Conservation (phyloP, 2,797 vertebrate species). For the Danio kyathit region DNA sequence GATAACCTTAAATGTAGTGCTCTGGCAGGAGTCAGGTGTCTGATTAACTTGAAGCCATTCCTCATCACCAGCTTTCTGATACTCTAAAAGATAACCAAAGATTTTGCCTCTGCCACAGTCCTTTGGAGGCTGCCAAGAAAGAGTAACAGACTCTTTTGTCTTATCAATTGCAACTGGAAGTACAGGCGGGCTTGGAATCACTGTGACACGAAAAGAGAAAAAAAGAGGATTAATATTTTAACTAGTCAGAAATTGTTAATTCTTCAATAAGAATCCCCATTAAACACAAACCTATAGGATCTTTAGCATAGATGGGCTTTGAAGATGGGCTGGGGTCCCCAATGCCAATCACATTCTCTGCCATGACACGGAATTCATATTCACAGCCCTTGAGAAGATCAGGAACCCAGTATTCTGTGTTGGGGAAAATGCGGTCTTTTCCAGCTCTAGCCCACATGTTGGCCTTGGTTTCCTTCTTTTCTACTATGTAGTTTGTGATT, state of each 20-base stretch:
- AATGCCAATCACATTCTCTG: constrained; percentile 93
- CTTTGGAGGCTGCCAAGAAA: constrained; percentile 92
- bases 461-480: constrained; percentile 97
- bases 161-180: constrained; percentile 88
- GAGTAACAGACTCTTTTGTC: constrained; percentile 91
- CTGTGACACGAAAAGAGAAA: constrained; percentile 73
- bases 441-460: constrained; percentile 91
- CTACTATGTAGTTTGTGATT: constrained; percentile 94
- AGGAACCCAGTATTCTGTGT: constrained; percentile 90
- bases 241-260: neutral
- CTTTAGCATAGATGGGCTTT: constrained; percentile 94
- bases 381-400: constrained; percentile 95
- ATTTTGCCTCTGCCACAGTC: constrained; percentile 95
- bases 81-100: constrained; percentile 95
- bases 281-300: constrained; percentile 89
- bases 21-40: constrained; percentile 94
- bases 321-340: constrained; percentile 96
- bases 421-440: constrained; percentile 86
- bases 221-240: constrained; percentile 2
- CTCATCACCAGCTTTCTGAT: constrained; percentile 94
- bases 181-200: constrained; percentile 91
- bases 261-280: neutral
- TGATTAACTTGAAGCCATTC: constrained; percentile 95
- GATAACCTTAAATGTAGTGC: constrained; percentile 91
- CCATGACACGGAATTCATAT: constrained; percentile 97